phyloP scores from a whole-genome alignment of 2,113 vertebrate genomes.

The Archilochus colubris region DNA sequence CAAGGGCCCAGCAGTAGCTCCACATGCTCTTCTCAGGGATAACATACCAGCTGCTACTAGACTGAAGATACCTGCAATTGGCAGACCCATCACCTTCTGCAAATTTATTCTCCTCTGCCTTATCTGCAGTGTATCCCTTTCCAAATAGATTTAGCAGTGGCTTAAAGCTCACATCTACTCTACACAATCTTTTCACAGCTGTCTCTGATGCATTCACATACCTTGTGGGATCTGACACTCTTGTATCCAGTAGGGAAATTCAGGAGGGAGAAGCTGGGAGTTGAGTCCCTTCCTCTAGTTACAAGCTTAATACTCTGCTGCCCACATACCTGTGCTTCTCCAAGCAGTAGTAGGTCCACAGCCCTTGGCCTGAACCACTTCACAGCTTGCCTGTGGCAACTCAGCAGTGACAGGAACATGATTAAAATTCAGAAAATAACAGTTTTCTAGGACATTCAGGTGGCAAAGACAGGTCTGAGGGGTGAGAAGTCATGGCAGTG shows the following conservation, averaged over 20 bases:
- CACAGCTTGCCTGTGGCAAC: background rate
- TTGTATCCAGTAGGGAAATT: background rate
- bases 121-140: background rate
- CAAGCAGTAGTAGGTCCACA: background rate
- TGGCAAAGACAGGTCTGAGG: background rate
- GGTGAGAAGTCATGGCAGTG: background rate
- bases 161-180: background rate
- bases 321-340: background rate
- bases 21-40: background rate
- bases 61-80: background rate
- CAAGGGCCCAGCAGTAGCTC: background rate
- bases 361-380: background rate
- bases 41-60: background rate
- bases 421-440: background rate
- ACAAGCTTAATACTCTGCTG: background rate
- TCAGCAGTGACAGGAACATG: accelerated
- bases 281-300: background rate
- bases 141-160: background rate
- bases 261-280: background rate
- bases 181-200: background rate
- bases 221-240: background rate
- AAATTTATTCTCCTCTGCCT: background rate
- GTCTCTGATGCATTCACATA: background rate
- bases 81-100: background rate
- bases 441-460: background rate